Conservation (phyloP, 2,113 vertebrate genomes). For the Callocephalon fimbriatum region DNA sequence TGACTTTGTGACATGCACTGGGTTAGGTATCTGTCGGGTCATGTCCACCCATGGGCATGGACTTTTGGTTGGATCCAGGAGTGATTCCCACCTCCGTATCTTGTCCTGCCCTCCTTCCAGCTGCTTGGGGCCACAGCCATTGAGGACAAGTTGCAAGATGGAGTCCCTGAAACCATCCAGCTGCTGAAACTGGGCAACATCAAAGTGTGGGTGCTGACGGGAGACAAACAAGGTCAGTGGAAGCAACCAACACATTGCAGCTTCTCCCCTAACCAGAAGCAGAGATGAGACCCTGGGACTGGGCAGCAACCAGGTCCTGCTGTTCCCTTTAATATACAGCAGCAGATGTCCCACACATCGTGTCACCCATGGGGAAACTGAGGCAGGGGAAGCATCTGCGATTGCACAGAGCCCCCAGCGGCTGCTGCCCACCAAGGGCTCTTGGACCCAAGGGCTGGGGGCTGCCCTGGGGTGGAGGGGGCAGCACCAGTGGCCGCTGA, state of each 20-base stretch:
- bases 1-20: neutral
- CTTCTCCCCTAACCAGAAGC: neutral
- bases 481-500: fast-evolving
- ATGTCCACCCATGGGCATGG: neutral
- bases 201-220: conserved; percentile 94
- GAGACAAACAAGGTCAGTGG: conserved; percentile 92
- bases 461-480: neutral
- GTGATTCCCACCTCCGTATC: fast-evolving
- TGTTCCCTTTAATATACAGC: neutral
- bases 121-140: conserved; percentile 92
- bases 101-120: conserved; percentile 64
- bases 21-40: neutral
- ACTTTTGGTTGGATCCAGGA: neutral
- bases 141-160: conserved; percentile 90
- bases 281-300: neutral
- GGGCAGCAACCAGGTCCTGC: neutral
- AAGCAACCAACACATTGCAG: neutral
- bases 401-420: neutral
- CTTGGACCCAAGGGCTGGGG: neutral
- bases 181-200: conserved; percentile 86
- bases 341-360: neutral
- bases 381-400: neutral
- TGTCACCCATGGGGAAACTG: neutral
- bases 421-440: neutral
- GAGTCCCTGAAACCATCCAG: conserved; percentile 89